A percentile compares a stretch with the other conserved stretches of the same genome.
Conservation (phyloP, 1,140 invertebrate species). For the Scaptomyza hsui region DNA sequence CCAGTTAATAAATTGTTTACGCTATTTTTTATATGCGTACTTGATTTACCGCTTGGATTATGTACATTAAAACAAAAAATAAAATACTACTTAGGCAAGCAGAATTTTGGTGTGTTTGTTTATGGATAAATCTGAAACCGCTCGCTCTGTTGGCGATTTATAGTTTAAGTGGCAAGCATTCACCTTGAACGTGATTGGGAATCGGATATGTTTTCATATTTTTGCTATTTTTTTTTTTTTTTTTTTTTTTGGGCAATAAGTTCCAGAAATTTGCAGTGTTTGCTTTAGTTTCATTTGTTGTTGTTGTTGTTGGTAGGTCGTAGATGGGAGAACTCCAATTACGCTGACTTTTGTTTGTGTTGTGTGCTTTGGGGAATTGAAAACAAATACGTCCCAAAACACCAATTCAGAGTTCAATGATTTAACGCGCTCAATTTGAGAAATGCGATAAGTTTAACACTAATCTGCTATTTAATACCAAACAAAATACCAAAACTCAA, state of each 20-base stretch:
- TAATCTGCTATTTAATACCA: neutral
- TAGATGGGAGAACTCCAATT: constrained; percentile 47
- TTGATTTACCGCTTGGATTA: constrained; percentile 5
- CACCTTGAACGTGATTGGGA: constrained; percentile 77
- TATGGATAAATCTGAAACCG: constrained; percentile 18
- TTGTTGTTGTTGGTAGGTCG: too few species aligned
- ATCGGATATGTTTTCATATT: constrained; percentile 43
- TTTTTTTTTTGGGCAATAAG: constrained; percentile 33
- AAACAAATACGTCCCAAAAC: constrained; percentile 19
- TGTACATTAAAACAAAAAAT: neutral
- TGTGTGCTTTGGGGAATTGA: constrained; percentile 7
- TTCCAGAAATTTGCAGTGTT: constrained; percentile 50
- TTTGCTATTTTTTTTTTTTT: neutral
- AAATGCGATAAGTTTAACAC: constrained; percentile 22
- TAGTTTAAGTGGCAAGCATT: constrained; percentile 55
- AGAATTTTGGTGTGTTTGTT: neutral
- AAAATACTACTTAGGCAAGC: constrained; percentile 6
- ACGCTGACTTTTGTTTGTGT: constrained; percentile 62
- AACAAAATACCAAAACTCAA: neutral
- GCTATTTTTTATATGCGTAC: constrained; percentile 2
- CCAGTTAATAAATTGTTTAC: constrained; percentile 30
- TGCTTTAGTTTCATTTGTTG: constrained; percentile 24
- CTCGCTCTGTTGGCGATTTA: constrained; percentile 25
- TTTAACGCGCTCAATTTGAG: constrained; percentile 19
- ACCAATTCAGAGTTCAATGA: constrained; percentile 31